These are phyloP conservation scores for Limnephilus auricula DNA, from an alignment of 2,888 invertebrate species.

Conservation along the genomic window DNA sequence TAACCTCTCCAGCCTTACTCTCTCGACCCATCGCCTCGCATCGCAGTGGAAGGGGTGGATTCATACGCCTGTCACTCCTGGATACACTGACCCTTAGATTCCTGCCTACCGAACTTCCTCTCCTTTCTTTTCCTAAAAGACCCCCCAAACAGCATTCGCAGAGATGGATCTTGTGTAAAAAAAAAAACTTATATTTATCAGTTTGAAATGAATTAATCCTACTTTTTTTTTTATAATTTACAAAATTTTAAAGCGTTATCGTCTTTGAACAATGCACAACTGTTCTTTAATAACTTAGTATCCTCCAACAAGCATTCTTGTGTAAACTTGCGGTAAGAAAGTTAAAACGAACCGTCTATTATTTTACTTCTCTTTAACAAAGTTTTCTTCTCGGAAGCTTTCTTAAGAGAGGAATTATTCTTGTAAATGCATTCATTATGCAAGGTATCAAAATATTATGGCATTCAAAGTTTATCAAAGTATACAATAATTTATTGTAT, in stretches of 20 bases:
- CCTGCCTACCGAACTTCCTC: no score
- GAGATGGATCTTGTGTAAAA: no score
- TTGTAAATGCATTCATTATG: neutral
- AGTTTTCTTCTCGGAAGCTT: neutral
- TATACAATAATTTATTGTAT: neutral
- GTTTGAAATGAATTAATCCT: no score
- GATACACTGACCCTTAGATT: no score
- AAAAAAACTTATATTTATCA: no score
- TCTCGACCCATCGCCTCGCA: no score
- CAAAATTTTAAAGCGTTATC: neutral
- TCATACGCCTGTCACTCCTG: no score
- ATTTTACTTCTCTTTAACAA: neutral
- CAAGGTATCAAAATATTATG: neutral
- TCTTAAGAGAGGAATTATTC: neutral
- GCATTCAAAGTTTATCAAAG: neutral
- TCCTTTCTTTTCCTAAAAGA: no score
- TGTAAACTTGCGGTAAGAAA: neutral
- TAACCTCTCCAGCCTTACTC: no score
- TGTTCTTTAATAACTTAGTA: neutral
- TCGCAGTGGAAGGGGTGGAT: no score
- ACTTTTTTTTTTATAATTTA: no score
- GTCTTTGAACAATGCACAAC: neutral
- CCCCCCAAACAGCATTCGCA: no score
- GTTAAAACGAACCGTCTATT: neutral
- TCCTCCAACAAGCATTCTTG: neutral